Conservation (phyloP, 2,113 vertebrate genomes). For the Pongo pygmaeus region DNA sequence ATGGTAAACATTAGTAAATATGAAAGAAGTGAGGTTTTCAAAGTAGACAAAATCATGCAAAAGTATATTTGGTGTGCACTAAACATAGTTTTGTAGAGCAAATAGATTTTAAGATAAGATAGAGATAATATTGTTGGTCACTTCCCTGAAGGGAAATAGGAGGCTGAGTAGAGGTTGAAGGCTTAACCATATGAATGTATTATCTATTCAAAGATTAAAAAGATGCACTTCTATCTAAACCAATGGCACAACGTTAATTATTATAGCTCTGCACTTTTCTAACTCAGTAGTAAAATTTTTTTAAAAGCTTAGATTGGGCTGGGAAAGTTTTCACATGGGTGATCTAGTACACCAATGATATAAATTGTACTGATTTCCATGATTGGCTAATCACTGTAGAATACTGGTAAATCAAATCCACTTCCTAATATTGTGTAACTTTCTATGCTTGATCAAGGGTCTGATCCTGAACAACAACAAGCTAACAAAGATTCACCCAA, state of each 20-base stretch:
- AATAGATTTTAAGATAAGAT: neutral
- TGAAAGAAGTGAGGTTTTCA: neutral
- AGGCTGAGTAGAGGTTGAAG: neutral
- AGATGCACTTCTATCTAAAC: neutral
- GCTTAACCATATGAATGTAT: neutral
- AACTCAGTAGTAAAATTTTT: neutral
- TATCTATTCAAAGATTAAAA: neutral
- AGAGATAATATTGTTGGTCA: neutral
- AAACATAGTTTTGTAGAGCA: neutral
- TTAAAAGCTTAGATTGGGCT: neutral
- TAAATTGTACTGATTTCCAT: neutral
- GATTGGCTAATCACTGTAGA: neutral
- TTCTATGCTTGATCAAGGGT: conserved; percentile 84
- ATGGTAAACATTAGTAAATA: neutral
- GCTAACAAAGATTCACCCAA: conserved; percentile 95
- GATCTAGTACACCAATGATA: neutral
- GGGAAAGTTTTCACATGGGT: neutral
- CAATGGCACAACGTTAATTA: neutral
- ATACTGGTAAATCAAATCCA: neutral
- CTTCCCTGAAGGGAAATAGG: neutral
- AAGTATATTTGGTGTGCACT: neutral
- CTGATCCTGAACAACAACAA: conserved; percentile 97
- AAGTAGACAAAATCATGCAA: neutral
- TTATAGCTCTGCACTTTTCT: neutral
- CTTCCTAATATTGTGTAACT: neutral